Evolutionary conservation across 2,888 invertebrate species (phyloP), one percentile per base, ranked within the genome.

Genomic region (Cartodere bifasciata): DNA sequence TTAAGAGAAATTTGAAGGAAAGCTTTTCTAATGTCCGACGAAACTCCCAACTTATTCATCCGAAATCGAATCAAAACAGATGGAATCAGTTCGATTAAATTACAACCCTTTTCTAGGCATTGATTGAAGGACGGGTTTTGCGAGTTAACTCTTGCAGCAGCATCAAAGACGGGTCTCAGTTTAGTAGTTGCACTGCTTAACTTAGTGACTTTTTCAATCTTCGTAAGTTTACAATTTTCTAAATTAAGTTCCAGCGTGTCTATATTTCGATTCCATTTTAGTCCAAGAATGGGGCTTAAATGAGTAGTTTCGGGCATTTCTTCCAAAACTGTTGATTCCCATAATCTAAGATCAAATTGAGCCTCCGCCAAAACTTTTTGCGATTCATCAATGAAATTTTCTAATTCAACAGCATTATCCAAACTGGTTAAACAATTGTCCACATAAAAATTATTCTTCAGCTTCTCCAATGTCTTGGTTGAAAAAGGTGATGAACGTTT

Each of bases 1-100:
- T 26, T 20, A 2, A 45, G 20, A 21, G 32, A 31, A 9, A 50
- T 45, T 35, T 48, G 46, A 9, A 41, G 29, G 11, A 41, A 40
- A 2, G 40, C 38, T 22, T 41, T 37, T 13, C 26, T 13, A 14
- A 41, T 38, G 28, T 41, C 41, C 9, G 40, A 29, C 10, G 38
- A 20, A 5, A 41, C 36, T 13, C 37, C 41, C 23, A 39, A 16
- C n/a, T 26, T 16, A 11, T 34, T n/a, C 12, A 29, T 16, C 30
- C 38, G 25, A 21, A 41, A 41, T 29, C 29, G 27, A 10, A 35
- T 10, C 15, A 40, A 26, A 30, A 40, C 34, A 5, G 28, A 16
- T 6, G 35, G 37, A 16, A 40, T 41, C 4, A 32, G n/a, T 23
- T 41, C 39, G 7, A 39, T 31, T 4, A 36, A 17, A 20, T 39